Base-by-base conservation (phyloP, 2,797 vertebrate genomes). In the Cossypha dichroa region DNA sequence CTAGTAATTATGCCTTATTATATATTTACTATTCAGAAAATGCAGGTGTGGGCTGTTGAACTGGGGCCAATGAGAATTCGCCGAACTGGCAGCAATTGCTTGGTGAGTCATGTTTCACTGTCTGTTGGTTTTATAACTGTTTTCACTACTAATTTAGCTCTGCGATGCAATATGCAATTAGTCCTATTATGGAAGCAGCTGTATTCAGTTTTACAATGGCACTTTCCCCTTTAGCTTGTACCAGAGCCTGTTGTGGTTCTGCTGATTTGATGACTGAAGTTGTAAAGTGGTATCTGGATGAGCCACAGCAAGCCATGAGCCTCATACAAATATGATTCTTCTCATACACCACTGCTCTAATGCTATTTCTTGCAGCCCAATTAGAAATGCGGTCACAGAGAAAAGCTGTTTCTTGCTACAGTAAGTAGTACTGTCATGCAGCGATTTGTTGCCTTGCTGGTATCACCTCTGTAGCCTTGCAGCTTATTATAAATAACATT, bases 1-100 rank as follows among this genome's bases (percentile, higher is more conserved):
- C 97, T 98, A 98, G 99, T 99, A 99, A 99, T 99, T 99, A 99
- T 98, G 98, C 98, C 98, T 99, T 99, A 99, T 99, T 99, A 99
- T 99, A 98, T 99, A 98, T 99, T 99, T 99, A 99, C 98, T 98
- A 99, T 99, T 98, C 98, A 98, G 85, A 98, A 98, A 97, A 98
- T 98, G 98, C 99, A 99, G 99, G 99, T 99, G 99, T 99, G 98
- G 98, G 98, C 97, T 98, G 98, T 98, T 98, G 98, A 98, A 98
- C 98, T 87, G 97, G 98, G 98, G 98, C 98, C 99, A 99, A 98
- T 97, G 98, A 98, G 98, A 98, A 98, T 97, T 97, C 64, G 93
- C 97, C 98, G 97, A 98, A 97, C 98, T 98, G 98, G 98, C 98
- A 98, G 98, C 98, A 95, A 95, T 96, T 98, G 98, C 98, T 98